Evolutionary conservation across 2,797 vertebrate genomes (phyloP), one percentile per base, ranked within the genome.

Genomic region (Graptemys geographica): DNA sequence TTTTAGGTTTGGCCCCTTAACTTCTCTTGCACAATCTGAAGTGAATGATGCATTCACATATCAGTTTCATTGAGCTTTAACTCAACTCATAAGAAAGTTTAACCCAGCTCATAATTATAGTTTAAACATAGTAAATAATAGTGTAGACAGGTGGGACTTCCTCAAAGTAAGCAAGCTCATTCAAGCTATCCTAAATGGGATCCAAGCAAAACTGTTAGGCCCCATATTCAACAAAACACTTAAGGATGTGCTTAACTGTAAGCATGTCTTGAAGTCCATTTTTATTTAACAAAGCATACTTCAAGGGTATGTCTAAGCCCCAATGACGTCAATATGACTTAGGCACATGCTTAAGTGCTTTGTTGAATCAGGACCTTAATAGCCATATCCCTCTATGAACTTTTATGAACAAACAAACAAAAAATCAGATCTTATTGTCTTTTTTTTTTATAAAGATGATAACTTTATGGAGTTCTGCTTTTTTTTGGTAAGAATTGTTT

Each of bases 381-480:
- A 4, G 8, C 53, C 13, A 41, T 31, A 19, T 85, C 81, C 33
- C 8, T 87, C 94, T 59, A 41, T 0, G 0, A 47, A 23, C 33
- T 86, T 88, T 92, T 27, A 31, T 81, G 72, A 91, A 83, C 19
- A 2, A 15, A 74, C 81, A 69, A n/a, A 37, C 41, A 41, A 5
- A 69, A 62, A 31, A 62, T 33, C 59, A 62, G 59, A 6, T 12
- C 13, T 62, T 12, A 33, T 62, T 8, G 31, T 33, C 31, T 33
- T 8, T 33, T 31, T 62, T 51, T 31, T 62, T 51, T 51, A 28
- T 59, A 28, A 59, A 59, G 57, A 59, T 65, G 31, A 65, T n/a
- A 65, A 62, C 15, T 33, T 65, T n/a, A 62, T 65, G 31, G 31
- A 65, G 62, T 18, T 65, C 62, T 65, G 62, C 7, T 16, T 33